Evolutionary conservation across 2,797 vertebrate species (phyloP).

Genomic region (Lates japonicus): DNA sequence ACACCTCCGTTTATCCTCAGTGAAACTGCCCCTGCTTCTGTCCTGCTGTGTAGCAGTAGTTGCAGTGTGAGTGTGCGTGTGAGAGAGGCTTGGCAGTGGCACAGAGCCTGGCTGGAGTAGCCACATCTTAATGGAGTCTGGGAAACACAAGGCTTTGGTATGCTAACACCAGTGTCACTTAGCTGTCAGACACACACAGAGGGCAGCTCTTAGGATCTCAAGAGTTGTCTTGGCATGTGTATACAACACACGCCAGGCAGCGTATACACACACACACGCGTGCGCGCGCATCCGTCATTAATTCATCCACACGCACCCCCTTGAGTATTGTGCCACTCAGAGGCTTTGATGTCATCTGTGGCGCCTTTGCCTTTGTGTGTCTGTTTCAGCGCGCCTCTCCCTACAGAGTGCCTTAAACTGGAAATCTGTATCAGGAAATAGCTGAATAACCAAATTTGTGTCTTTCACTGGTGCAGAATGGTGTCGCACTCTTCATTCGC

Average conservation of each 20-base stretch:
- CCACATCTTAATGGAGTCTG: constrained; percentile 74
- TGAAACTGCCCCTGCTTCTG: constrained; percentile 13
- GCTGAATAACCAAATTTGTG: constrained; percentile 45
- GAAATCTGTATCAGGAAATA: constrained; percentile 53
- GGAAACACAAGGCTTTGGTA: constrained; percentile 78
- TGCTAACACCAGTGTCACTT: constrained; percentile 71
- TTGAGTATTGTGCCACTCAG: constrained; percentile 57
- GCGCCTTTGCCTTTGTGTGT: constrained; percentile 46
- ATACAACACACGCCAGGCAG: constrained; percentile 30
- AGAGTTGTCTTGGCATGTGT: constrained; percentile 60
- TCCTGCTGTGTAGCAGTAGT: constrained; percentile 40
- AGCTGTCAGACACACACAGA: constrained; percentile 66
- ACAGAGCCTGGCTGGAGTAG: constrained; percentile 56
- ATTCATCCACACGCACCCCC: constrained; percentile 56
- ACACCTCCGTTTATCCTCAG: constrained; percentile 1
- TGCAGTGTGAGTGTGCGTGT: constrained; percentile 40
- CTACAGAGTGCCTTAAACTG: constrained; percentile 41
- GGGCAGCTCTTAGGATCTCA: constrained; percentile 71
- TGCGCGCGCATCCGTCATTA: constrained; percentile 47
- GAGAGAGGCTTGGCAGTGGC: constrained; percentile 63
- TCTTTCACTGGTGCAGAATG: constrained; percentile 47
- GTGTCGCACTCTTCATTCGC: constrained; percentile 11
- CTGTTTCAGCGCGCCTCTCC: constrained; percentile 37
- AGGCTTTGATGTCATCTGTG: constrained; percentile 65
- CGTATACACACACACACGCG: constrained; percentile 8